Percentiles rank a stretch among this genome's conserved stretches.
Evolutionary conservation across 2,113 vertebrate species (phyloP).

Genomic region (Prionailurus viverrinus): DNA sequence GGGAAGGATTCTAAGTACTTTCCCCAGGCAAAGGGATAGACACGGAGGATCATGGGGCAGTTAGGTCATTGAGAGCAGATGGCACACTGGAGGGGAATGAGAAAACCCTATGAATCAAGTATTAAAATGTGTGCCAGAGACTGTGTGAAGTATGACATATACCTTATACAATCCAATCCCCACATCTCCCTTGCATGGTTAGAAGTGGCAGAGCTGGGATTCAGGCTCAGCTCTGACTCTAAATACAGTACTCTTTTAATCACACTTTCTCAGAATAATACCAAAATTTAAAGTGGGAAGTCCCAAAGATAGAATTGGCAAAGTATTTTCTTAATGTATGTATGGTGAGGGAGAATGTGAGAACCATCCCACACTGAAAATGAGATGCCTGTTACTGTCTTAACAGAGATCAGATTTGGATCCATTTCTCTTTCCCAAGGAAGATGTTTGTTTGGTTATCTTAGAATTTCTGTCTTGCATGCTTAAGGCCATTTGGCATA

Average conservation of each 20-base stretch:
- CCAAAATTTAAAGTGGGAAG: not conserved
- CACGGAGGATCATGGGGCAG: not conserved
- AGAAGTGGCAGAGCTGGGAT: not conserved
- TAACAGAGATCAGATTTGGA: not conserved
- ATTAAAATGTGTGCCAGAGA: not conserved
- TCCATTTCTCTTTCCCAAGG: not conserved
- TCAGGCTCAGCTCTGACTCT: not conserved
- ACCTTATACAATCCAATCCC: not conserved
- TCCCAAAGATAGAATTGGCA: not conserved
- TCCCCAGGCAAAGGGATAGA: not conserved
- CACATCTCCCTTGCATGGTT: not conserved
- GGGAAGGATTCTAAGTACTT: not conserved
- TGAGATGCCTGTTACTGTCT: slow-evolving; percentile 4
- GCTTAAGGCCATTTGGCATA: not conserved
- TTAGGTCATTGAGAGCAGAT: not conserved
- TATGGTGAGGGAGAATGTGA: not conserved
- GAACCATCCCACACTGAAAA: not conserved
- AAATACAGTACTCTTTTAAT: not conserved
- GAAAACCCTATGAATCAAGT: not conserved
- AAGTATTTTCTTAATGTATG: slow-evolving; percentile 28
- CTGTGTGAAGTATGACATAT: not conserved
- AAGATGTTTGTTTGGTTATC: not conserved
- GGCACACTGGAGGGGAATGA: not conserved
- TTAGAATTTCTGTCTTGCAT: slow-evolving; percentile 9
- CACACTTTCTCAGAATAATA: not conserved